Conservation (phyloP, 2,113 vertebrate genomes). For the Leptobrachium ailaonicum region DNA sequence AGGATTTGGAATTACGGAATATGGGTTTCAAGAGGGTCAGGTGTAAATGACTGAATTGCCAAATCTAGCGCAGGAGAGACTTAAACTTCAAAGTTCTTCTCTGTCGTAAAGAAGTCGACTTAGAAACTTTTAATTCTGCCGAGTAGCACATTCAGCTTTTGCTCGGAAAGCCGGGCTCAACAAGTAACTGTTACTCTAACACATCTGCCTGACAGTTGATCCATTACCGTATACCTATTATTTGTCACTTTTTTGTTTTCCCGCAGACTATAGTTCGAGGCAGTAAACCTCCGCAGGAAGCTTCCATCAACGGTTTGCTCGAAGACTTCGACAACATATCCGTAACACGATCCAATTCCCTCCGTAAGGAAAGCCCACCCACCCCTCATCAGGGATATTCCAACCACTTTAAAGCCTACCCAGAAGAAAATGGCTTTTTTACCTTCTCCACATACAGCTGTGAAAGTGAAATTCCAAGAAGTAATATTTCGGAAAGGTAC, state of each 20-base stretch:
- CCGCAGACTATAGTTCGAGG: conserved; percentile 94
- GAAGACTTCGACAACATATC: conserved; percentile 98
- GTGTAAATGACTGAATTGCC: not conserved
- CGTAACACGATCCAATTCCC: conserved; percentile 94
- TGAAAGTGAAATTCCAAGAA: conserved; percentile 81
- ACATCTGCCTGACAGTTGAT: too few species aligned
- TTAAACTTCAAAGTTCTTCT: not conserved
- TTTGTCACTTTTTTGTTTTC: conserved; percentile 50
- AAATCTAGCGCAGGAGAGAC: not conserved
- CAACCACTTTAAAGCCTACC: conserved; percentile 67
- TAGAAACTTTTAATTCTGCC: too few species aligned
- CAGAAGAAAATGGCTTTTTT: conserved; percentile 89
- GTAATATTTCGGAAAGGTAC: conserved; percentile 73
- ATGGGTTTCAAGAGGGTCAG: not conserved
- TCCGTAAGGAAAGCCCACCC: conserved; percentile 93
- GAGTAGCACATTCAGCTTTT: too few species aligned
- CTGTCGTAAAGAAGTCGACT: too few species aligned
- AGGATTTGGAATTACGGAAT: not conserved
- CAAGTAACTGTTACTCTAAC: too few species aligned
- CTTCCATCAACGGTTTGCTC: conserved; percentile 92
- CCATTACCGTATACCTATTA: too few species aligned
- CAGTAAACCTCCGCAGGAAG: conserved; percentile 87
- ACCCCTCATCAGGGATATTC: conserved; percentile 76
- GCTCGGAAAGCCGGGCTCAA: too few species aligned
- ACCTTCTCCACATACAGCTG: conserved; percentile 91